A percentile compares a stretch with the other conserved stretches of the same genome.
Conservation (phyloP, 2,113 vertebrate genomes). For the Mobula hypostoma region DNA sequence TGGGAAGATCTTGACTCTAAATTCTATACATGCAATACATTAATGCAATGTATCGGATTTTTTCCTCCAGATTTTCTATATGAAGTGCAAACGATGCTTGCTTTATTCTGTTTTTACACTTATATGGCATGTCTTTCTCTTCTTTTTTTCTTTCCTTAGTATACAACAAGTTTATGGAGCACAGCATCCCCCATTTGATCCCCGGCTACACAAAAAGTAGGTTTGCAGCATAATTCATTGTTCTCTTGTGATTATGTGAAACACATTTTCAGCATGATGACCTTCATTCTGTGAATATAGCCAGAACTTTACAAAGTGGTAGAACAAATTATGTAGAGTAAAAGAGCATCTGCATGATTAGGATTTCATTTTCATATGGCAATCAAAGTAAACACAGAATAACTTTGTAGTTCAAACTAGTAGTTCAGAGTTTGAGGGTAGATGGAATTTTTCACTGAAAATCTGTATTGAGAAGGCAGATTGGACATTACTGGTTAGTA, state of each 20-base stretch:
- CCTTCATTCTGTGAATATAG: neutral
- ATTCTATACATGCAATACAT: neutral
- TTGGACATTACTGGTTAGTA: neutral
- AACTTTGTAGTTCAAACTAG: neutral
- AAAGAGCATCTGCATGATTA: neutral
- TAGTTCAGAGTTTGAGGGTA: neutral
- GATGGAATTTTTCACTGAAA: neutral
- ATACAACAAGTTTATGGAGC: constrained; percentile 94
- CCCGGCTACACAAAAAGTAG: constrained; percentile 79
- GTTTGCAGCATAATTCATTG: constrained; percentile 45
- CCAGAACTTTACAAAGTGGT: neutral
- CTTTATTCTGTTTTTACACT: constrained; percentile 27
- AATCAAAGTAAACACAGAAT: neutral
- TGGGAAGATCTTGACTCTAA: neutral
- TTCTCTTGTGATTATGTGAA: neutral
- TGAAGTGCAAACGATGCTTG: constrained; percentile 26
- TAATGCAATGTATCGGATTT: neutral
- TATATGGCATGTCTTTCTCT: constrained; percentile 41
- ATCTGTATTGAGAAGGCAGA: neutral
- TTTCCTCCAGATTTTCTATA: neutral
- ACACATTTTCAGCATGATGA: neutral
- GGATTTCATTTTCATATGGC: neutral
- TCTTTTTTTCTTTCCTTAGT: constrained; percentile 52
- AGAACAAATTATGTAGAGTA: neutral
- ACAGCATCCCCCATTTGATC: constrained; percentile 87